Conservation (phyloP, 1,140 invertebrate genomes). For the Zaprionus ghesquierei region DNA sequence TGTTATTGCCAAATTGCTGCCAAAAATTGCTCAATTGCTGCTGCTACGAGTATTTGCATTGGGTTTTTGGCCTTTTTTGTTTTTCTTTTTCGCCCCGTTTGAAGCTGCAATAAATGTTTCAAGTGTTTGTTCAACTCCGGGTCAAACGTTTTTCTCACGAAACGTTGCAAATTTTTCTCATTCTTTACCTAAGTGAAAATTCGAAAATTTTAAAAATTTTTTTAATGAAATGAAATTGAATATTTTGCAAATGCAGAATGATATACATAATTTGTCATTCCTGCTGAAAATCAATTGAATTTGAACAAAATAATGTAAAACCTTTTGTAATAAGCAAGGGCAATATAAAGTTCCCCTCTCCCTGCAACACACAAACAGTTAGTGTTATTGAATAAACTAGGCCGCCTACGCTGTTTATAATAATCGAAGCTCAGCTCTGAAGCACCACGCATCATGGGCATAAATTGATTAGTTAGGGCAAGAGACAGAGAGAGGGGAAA, state of each 20-base stretch:
- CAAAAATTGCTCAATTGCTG: constrained; percentile 55
- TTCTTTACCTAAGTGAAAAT: too few relatives aligned
- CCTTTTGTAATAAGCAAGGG: not conserved
- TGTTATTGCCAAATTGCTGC: constrained; percentile 35
- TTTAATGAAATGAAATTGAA: too few relatives aligned
- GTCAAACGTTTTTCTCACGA: constrained; percentile 50
- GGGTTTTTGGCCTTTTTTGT: constrained; percentile 37
- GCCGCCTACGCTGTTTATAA: constrained; percentile 57
- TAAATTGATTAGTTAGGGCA: constrained; percentile 61
- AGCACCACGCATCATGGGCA: constrained; percentile 34
- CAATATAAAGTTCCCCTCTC: not conserved
- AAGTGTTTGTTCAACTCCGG: constrained; percentile 58
- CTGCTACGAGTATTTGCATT: constrained; percentile 51
- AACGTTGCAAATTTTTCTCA: too few relatives aligned
- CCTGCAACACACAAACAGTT: not conserved
- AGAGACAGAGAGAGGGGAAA: not conserved
- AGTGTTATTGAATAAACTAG: constrained; percentile 39
- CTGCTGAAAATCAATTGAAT: too few relatives aligned
- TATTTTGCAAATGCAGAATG: too few relatives aligned
- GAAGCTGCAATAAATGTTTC: constrained; percentile 49
- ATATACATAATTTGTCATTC: too few relatives aligned
- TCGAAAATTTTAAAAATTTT: too few relatives aligned
- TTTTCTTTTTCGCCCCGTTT: constrained; percentile 22
- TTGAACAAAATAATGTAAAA: too few relatives aligned
- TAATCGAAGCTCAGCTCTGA: constrained; percentile 49